phyloP scores from a whole-genome alignment of 2,113 vertebrate genomes.

The Cephalopterus ornatus region DNA sequence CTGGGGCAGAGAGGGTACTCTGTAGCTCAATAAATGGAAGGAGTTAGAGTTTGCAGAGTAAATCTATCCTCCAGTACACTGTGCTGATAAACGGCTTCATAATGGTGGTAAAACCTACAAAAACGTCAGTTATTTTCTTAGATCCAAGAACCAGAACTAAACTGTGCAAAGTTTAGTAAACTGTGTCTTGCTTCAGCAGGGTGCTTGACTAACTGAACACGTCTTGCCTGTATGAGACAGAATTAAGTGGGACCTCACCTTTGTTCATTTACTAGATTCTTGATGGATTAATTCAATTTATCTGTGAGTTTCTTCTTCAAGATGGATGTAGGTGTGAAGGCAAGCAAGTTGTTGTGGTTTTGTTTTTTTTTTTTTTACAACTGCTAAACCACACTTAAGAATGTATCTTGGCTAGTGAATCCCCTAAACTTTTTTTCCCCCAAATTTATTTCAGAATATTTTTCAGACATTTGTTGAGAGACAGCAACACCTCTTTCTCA shows the following conservation, averaged over 20 bases:
- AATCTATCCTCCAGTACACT: not conserved
- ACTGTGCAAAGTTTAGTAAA: not conserved
- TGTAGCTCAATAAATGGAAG: accelerated
- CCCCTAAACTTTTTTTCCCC: accelerated
- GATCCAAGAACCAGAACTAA: not conserved
- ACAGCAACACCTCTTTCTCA: not conserved
- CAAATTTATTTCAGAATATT: not conserved
- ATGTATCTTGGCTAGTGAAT: not conserved
- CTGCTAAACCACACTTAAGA: not conserved
- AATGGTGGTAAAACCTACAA: not conserved
- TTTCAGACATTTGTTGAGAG: not conserved
- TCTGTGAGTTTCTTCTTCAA: not conserved
- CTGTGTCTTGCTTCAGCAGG: accelerated
- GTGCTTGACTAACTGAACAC: not conserved
- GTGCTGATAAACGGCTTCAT: not conserved
- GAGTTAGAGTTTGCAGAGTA: not conserved
- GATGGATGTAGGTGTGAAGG: not conserved
- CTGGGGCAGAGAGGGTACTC: not conserved
- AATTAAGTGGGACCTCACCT: not conserved
- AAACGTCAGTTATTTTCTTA: not conserved
- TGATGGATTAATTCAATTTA: not conserved
- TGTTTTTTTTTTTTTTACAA: not conserved
- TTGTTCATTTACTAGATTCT: not conserved
- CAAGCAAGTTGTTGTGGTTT: accelerated
- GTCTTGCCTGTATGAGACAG: not conserved